A percentile compares a stretch with the other conserved stretches of the same genome.
Evolutionary conservation across 2,888 invertebrate genomes (phyloP).

Genomic region (Nezara viridula): DNA sequence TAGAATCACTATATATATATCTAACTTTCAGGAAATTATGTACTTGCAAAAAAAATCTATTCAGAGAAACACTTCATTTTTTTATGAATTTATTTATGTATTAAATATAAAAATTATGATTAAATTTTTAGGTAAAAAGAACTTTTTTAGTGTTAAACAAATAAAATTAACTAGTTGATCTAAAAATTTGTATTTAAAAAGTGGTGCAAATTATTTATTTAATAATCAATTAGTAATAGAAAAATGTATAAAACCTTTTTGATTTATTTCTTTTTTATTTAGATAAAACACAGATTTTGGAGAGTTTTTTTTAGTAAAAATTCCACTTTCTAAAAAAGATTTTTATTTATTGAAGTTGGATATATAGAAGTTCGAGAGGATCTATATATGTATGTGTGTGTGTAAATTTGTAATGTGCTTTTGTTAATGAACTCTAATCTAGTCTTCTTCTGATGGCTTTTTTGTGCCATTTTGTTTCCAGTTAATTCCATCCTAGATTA

Average conservation of each 20-base stretch:
- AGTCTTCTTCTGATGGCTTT: neutral
- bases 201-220: neutral
- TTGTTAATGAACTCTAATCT: neutral
- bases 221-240: no score
- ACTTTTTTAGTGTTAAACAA: neutral
- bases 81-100: no score
- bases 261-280: no score
- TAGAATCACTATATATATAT: neutral
- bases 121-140: neutral
- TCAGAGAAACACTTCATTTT: neutral
- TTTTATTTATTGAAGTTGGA: neutral
- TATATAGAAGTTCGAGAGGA: neutral
- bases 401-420: neutral
- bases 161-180: neutral
- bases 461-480: neutral
- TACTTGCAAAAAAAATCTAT: neutral
- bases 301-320: neutral
- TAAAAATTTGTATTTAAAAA: no score
- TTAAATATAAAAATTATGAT: neutral
- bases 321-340: neutral
- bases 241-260: no score
- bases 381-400: neutral
- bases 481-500: neutral
- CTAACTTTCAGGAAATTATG: neutral
- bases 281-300: no score